Evolutionary conservation across 53 echinoderm and acorn worm genomes (phyloP).

Genomic region (Holothuria leucospilota): DNA sequence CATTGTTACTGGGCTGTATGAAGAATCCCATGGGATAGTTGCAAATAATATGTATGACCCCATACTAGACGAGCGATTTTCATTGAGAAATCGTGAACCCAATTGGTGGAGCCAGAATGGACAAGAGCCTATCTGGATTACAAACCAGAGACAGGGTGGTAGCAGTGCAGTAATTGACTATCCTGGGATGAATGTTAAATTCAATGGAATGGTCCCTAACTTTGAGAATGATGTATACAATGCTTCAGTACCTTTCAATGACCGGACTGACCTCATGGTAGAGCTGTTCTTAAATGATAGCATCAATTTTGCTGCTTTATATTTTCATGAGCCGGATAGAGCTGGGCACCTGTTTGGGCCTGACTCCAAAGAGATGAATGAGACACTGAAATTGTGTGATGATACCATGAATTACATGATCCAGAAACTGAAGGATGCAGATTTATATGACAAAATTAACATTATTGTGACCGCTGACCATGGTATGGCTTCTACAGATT

Average conservation of each 20-base stretch:
- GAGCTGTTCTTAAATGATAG: constrained; percentile 65
- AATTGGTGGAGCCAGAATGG: constrained; percentile 78
- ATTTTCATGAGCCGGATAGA: constrained; percentile 90
- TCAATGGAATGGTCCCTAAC: constrained; percentile 64
- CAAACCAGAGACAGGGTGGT: constrained; percentile 83
- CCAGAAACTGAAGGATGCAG: constrained; percentile 56
- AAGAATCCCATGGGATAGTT: constrained; percentile 90
- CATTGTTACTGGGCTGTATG: constrained; percentile 81
- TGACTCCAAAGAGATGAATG: constrained; percentile 59
- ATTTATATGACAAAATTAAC: constrained; percentile 65
- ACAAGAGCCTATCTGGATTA: constrained; percentile 91
- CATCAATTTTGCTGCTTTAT: constrained; percentile 89
- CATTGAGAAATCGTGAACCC: constrained; percentile 23
- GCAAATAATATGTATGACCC: constrained; percentile 90
- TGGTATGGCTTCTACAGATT: constrained; percentile 75
- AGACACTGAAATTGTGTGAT: constrained; percentile 72
- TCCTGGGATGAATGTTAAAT: constrained; percentile 71
- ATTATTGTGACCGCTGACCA: constrained; percentile 89
- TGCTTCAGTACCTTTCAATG: constrained; percentile 55
- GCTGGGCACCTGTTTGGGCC: constrained; percentile 85
- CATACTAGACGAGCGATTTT: constrained; percentile 50
- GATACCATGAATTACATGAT: constrained; percentile 71
- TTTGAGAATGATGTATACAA: constrained; percentile 62
- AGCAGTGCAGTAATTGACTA: constrained; percentile 68
- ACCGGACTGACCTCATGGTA: constrained; percentile 65